A percentile compares a stretch with the other conserved stretches of the same genome.
Evolutionary conservation across 2,113 vertebrate species (phyloP).

Genomic region (Hemicordylus capensis): DNA sequence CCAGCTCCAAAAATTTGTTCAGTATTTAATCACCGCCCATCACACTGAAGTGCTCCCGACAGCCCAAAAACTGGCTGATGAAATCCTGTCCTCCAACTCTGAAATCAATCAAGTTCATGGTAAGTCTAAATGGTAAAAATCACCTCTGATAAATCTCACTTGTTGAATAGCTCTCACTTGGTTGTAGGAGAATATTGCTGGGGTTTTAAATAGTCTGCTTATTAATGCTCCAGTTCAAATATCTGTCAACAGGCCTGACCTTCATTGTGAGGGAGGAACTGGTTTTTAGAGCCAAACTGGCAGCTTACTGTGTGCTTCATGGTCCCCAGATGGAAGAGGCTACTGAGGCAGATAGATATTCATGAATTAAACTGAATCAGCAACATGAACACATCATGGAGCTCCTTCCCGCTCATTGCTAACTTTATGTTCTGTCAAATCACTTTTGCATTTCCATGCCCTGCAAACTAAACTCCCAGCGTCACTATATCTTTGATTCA

Average conservation of each 20-base stretch:
- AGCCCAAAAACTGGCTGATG: conserved; percentile 96
- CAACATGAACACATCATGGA: not conserved
- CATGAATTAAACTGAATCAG: not conserved
- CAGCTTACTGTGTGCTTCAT: not conserved
- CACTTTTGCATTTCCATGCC: not conserved
- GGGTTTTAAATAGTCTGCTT: conserved; percentile 36
- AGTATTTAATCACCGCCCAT: conserved; percentile 98
- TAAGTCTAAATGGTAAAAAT: conserved; percentile 65
- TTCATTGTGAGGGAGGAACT: not conserved
- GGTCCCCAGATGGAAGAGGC: not conserved
- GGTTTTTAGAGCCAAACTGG: not conserved
- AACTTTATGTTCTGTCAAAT: not conserved
- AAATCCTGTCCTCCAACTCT: conserved; percentile 98
- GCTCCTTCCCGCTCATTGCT: not conserved
- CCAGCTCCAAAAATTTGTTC: conserved; percentile 98
- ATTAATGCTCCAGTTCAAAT: conserved; percentile 53
- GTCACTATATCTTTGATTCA: not conserved
- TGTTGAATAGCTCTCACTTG: not conserved
- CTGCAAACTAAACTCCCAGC: not conserved
- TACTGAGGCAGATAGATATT: conserved; percentile 11
- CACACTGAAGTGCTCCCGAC: conserved; percentile 99
- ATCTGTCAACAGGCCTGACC: fast-evolving
- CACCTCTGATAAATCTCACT: not conserved
- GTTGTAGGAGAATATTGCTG: not conserved
- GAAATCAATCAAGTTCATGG: conserved; percentile 99